Evolutionary conservation across 2,113 vertebrate species (phyloP).

Genomic region (Peromyscus californicus): DNA sequence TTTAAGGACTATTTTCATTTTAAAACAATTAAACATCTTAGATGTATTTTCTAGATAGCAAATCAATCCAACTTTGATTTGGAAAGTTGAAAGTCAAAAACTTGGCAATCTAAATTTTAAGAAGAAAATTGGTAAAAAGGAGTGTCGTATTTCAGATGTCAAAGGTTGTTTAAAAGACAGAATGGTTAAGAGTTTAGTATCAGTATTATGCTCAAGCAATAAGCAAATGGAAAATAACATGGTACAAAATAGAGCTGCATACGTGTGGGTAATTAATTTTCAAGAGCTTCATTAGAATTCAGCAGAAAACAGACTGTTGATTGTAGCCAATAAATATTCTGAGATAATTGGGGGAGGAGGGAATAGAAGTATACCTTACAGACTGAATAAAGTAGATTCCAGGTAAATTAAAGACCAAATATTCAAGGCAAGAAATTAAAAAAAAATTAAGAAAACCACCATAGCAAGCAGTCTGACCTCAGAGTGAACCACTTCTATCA

Average conservation of each 20-base stretch:
- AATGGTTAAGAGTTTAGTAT: background rate
- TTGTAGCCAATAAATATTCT: background rate
- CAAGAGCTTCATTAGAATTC: background rate
- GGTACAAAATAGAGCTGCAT: background rate
- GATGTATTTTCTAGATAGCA: background rate
- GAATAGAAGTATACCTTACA: background rate
- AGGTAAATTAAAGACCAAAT: background rate
- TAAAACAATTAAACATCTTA: background rate
- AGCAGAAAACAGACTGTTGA: background rate
- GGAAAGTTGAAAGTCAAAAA: background rate
- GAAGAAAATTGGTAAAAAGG: background rate
- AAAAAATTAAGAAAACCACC: background rate
- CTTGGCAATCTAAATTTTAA: background rate
- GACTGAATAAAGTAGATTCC: background rate
- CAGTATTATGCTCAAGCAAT: background rate
- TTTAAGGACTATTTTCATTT: background rate
- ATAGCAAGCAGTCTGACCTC: background rate
- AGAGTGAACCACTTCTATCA: background rate
- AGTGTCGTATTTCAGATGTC: background rate
- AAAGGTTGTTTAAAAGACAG: background rate
- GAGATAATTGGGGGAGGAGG: background rate
- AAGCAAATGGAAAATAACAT: background rate
- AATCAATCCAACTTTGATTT: background rate
- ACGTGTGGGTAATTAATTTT: background rate
- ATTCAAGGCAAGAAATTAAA: background rate